Percentiles rank a stretch among this genome's conserved stretches.
These are phyloP conservation scores for Patiria pectinifera DNA, from an alignment of 53 echinoderm and acorn worm species.

Conservation along the genomic window DNA sequence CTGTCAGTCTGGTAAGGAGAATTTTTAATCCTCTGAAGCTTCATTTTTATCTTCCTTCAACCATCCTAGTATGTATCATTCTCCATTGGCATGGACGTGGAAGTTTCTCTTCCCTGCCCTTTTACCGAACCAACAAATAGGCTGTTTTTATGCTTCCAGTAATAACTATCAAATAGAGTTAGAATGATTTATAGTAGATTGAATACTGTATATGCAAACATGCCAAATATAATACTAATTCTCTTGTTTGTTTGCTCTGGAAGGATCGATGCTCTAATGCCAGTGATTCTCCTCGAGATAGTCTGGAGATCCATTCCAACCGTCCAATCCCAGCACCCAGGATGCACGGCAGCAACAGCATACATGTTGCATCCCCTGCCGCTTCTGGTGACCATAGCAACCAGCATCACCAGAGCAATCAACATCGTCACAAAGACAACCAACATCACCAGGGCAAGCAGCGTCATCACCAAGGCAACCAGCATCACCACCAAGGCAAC, in stretches of 20 bases:
- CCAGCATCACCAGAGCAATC: background rate
- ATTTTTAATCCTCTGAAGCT: background rate
- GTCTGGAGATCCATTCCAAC: constrained; percentile 61
- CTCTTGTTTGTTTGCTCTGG: background rate
- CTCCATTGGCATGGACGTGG: too few species aligned
- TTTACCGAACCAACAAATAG: too few species aligned
- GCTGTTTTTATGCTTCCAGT: background rate
- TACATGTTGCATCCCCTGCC: background rate
- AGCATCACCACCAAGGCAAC: constrained; percentile 7
- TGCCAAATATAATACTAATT: background rate
- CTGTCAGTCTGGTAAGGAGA: constrained; percentile 59
- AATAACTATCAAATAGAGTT: background rate
- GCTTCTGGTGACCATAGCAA: background rate
- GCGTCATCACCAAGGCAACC: background rate
- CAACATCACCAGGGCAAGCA: constrained; percentile 3
- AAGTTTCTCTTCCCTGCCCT: background rate
- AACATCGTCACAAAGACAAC: background rate
- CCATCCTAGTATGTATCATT: background rate
- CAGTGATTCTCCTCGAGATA: constrained; percentile 65
- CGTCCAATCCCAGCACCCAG: constrained; percentile 65
- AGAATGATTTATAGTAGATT: background rate
- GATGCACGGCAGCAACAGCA: constrained; percentile 13
- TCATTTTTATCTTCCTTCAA: background rate
- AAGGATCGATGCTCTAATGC: constrained; percentile 58
- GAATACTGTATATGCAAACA: background rate